Conservation (phyloP, 35 echinoderm and acorn worm genomes). For the Apostichopus californicus region DNA sequence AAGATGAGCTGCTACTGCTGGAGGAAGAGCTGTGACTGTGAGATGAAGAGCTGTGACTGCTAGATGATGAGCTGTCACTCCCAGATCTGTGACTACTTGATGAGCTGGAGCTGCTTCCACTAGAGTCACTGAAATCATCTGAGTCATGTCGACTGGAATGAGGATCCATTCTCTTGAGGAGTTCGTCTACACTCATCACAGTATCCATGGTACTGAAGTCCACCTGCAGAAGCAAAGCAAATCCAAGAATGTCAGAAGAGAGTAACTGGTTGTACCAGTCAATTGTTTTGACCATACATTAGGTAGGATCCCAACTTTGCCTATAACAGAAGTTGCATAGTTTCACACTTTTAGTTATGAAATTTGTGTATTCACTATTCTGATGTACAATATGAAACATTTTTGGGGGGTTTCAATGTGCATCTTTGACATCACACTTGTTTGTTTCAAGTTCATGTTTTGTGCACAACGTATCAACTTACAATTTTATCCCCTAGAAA, state of each 20-base stretch:
- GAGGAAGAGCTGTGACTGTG: background rate
- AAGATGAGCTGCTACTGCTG: background rate
- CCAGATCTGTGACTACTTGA: background rate
- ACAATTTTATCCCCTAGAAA: too few relatives aligned
- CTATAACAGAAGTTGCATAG: too few relatives aligned
- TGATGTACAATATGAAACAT: too few relatives aligned
- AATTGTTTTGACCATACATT: too few relatives aligned
- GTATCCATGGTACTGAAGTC: background rate
- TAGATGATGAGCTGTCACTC: background rate
- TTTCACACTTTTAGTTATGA: too few relatives aligned
- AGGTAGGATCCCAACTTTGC: too few relatives aligned
- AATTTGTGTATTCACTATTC: too few relatives aligned
- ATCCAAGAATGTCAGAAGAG: background rate
- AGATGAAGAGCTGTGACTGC: background rate
- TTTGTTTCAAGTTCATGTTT: too few relatives aligned
- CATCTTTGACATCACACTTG: too few relatives aligned
- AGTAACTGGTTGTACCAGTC: background rate
- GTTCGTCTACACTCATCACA: background rate
- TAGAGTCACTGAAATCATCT: constrained; percentile 10
- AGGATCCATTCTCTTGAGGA: constrained; percentile 22
- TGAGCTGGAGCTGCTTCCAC: background rate
- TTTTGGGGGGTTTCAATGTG: too few relatives aligned
- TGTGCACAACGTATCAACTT: too few relatives aligned
- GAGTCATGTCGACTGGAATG: background rate
- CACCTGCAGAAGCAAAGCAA: background rate